Evolutionary conservation across 2,888 invertebrate genomes (phyloP).

Genomic region (Lysandra bellargus): DNA sequence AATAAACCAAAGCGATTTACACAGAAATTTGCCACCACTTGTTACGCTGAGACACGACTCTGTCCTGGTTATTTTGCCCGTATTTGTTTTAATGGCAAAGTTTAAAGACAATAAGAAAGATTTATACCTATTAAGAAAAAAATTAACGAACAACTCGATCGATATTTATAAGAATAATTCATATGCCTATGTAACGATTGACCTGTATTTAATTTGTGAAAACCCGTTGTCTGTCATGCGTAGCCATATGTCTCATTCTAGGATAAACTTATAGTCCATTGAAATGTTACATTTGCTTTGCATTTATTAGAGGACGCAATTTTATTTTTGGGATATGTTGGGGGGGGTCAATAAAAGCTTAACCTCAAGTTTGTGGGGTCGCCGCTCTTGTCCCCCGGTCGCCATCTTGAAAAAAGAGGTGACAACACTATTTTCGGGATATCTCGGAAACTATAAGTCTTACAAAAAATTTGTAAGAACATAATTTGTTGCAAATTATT

Average conservation of each 20-base stretch:
- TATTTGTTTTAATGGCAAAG: slow-evolving; percentile 71
- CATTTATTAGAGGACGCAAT: too few relatives aligned
- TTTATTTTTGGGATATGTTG: too few relatives aligned
- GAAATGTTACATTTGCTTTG: too few relatives aligned
- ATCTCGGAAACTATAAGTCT: too few relatives aligned
- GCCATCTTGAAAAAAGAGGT: too few relatives aligned
- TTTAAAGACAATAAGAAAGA: slow-evolving; percentile 79
- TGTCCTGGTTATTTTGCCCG: slow-evolving; percentile 51
- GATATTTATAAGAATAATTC: slow-evolving; percentile 71
- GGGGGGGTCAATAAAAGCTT: too few relatives aligned
- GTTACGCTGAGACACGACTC: slow-evolving; percentile 62
- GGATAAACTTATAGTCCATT: background rate
- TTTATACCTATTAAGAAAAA: slow-evolving; percentile 75
- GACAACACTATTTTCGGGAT: too few relatives aligned
- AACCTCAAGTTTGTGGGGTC: too few relatives aligned
- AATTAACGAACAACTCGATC: slow-evolving; percentile 66
- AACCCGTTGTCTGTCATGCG: slow-evolving; percentile 35
- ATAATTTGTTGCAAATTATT: too few relatives aligned
- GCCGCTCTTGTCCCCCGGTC: too few relatives aligned
- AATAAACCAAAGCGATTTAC: slow-evolving; percentile 71
- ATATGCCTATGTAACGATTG: slow-evolving; percentile 59
- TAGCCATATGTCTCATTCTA: slow-evolving; percentile 38
- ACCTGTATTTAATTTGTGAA: slow-evolving; percentile 40
- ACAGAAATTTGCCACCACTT: slow-evolving; percentile 68
- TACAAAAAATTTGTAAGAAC: too few relatives aligned